Evolutionary conservation across 2,888 invertebrate species (phyloP).

Genomic region (Pterobdella sp.): DNA sequence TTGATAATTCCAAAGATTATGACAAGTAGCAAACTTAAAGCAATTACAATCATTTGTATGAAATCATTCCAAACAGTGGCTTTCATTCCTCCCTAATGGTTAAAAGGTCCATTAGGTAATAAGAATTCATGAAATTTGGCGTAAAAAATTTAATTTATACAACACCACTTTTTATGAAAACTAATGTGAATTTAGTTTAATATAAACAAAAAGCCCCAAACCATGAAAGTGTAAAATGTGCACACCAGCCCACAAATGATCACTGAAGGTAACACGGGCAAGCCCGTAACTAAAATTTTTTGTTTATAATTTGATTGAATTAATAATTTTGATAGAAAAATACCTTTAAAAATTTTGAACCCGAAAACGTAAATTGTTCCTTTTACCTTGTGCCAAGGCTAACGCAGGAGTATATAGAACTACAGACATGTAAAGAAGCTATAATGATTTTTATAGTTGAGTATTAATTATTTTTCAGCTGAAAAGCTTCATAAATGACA

Average conservation of each 20-base stretch:
- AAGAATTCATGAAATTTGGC: too few relatives aligned
- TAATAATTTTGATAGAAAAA: neutral
- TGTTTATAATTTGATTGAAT: neutral
- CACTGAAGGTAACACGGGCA: conserved; percentile 6
- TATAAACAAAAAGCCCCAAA: too few relatives aligned
- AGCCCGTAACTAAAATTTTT: conserved; percentile 11
- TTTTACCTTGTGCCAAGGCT: conserved; percentile 60
- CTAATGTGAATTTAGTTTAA: neutral
- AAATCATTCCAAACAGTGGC: conserved; percentile 1
- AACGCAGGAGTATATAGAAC: conserved; percentile 80
- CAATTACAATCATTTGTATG: neutral
- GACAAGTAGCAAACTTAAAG: neutral
- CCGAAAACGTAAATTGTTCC: neutral
- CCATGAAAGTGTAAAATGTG: conserved; percentile 25
- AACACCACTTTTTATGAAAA: neutral
- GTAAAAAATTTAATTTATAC: neutral
- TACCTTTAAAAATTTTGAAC: neutral
- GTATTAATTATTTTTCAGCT: too few relatives aligned
- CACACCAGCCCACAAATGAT: conserved; percentile 23
- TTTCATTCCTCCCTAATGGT: conserved; percentile 19
- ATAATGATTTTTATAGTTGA: too few relatives aligned
- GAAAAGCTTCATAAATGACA: too few relatives aligned
- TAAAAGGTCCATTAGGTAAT: neutral
- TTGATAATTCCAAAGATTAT: neutral
- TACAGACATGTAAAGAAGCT: conserved; percentile 60